These are phyloP conservation scores for Petrolisthes manimaculis DNA, from an alignment of 2,888 invertebrate species.

Conservation along the genomic window DNA sequence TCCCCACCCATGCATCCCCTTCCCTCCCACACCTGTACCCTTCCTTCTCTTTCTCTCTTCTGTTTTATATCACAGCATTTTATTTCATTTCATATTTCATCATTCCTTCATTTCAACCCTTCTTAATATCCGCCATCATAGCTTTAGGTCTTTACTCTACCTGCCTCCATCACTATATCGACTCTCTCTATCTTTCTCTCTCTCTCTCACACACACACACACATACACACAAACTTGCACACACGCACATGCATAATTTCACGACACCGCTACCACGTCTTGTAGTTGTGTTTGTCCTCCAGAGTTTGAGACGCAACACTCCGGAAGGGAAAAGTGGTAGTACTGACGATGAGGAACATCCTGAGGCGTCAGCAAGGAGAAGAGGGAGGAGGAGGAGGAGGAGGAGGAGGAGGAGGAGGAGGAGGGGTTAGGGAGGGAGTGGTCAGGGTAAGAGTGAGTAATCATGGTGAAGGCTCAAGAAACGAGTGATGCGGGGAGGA, in stretches of 20 bases:
- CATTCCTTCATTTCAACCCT: background rate
- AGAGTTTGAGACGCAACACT: too few relatives aligned
- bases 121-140: background rate
- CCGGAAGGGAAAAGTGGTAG: too few relatives aligned
- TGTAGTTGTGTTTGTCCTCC: too few relatives aligned
- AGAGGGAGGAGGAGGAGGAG: too few relatives aligned
- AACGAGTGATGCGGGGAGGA: too few relatives aligned
- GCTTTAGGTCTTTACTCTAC: too few relatives aligned
- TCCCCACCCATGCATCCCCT: background rate
- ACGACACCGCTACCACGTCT: too few relatives aligned
- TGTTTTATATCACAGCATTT: background rate
- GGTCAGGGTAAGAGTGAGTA: too few relatives aligned
- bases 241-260: background rate
- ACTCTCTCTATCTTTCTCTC: background rate
- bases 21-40: background rate
- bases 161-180: background rate
- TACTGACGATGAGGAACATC: too few relatives aligned
- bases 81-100: background rate
- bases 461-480: too few relatives aligned
- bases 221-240: background rate
- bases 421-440: background rate
- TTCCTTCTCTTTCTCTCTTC: background rate
- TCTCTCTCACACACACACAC: background rate
- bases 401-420: background rate
- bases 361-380: too few relatives aligned